phyloP scores from a whole-genome alignment of 2,888 invertebrate genomes.

The Deilephila elpenor region DNA sequence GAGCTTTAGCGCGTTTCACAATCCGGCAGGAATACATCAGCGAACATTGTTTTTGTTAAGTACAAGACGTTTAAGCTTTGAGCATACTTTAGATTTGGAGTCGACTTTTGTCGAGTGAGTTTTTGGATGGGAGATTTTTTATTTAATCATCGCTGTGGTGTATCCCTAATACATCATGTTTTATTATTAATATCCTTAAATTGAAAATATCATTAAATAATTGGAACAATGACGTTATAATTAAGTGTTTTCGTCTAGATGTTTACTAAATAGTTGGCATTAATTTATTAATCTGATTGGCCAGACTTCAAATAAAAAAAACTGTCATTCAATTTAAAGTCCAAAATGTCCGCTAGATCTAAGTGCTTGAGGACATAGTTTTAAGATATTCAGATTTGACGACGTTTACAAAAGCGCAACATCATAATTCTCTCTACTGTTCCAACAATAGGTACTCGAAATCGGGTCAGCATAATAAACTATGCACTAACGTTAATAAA shows the following conservation, averaged over 20 bases:
- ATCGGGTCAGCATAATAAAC: neutral
- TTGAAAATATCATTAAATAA: no score
- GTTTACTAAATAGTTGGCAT: no score
- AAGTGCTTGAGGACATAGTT: slow-evolving; percentile 3
- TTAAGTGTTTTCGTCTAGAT: no score
- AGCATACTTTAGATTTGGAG: neutral
- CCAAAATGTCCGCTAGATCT: neutral
- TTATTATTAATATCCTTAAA: no score
- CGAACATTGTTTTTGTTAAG: slow-evolving; percentile 10
- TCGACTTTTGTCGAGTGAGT: neutral
- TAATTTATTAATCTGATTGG: no score
- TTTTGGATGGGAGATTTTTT: neutral
- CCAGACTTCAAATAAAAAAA: no score
- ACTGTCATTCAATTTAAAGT: no score
- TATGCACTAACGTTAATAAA: no score
- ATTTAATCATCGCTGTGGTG: neutral
- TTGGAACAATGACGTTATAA: no score
- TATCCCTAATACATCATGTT: no score
- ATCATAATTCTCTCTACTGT: slow-evolving; percentile 1
- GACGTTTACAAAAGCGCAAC: neutral
- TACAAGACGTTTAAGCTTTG: neutral
- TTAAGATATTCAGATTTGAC: slow-evolving; percentile 1
- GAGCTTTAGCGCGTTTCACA: slow-evolving; percentile 15
- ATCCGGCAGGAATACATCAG: neutral
- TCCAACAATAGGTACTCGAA: neutral